Conservation (phyloP, 2,113 vertebrate genomes). For the Dermatemys mawii region DNA sequence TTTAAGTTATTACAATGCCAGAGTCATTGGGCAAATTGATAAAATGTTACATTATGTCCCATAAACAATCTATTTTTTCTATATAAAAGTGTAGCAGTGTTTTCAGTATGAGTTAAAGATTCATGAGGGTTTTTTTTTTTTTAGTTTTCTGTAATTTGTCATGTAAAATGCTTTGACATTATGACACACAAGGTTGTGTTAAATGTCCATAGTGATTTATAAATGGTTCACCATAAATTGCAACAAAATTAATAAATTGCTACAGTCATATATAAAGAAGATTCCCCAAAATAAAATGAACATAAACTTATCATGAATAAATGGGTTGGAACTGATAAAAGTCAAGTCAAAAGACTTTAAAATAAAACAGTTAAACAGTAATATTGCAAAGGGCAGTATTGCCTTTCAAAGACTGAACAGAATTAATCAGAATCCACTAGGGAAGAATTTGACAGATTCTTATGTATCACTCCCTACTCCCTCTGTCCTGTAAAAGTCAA, state of each 20-base stretch:
- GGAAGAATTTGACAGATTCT: neutral
- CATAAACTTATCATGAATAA: neutral
- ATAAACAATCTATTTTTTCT: neutral
- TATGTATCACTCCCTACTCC: neutral
- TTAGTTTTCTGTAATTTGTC: neutral
- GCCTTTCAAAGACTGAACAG: neutral
- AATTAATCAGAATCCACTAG: neutral
- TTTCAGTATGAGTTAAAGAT: neutral
- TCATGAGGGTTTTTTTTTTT: neutral
- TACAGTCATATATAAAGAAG: neutral
- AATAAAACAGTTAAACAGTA: neutral
- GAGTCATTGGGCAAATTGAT: neutral
- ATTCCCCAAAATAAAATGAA: neutral
- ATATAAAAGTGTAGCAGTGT: fast-evolving
- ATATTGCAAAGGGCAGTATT: neutral
- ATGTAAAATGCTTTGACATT: neutral
- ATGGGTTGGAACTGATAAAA: neutral
- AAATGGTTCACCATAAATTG: neutral
- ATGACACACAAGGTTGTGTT: neutral
- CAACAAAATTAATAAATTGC: neutral
- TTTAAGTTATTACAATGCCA: neutral
- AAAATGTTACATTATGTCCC: neutral
- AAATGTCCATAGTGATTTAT: neutral
- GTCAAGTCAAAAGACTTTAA: neutral
- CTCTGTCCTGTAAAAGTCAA: neutral